Percentiles rank a stretch among this genome's conserved stretches.
Conservation (phyloP, 2,888 invertebrate genomes). For the Tetanocera ferruginea region DNA sequence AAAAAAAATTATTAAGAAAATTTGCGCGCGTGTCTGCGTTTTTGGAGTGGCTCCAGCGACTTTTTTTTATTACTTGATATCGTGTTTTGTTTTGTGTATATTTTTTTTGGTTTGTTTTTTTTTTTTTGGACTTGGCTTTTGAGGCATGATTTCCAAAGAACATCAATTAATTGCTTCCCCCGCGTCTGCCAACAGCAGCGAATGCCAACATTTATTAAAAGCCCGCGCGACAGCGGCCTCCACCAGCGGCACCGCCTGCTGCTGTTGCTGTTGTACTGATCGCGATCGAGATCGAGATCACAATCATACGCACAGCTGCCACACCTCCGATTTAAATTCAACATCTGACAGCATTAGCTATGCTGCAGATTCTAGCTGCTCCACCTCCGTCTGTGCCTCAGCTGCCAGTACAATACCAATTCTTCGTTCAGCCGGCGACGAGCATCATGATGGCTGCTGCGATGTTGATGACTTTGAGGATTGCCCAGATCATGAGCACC, state of each 20-base stretch:
- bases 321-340: constrained; percentile 5
- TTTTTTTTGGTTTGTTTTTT: neutral
- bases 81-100: constrained; percentile 1
- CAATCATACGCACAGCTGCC: constrained; percentile 18
- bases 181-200: neutral
- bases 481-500: constrained; percentile 2
- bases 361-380: constrained; percentile 4
- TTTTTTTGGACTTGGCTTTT: neutral
- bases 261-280: neutral
- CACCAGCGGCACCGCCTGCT: neutral
- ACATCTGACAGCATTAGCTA: constrained; percentile 14
- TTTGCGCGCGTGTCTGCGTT: neutral
- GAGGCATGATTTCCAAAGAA: constrained; percentile 19
- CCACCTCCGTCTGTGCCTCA: constrained; percentile 32
- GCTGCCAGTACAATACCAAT: neutral
- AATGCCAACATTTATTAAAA: neutral
- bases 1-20: neutral
- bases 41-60: neutral
- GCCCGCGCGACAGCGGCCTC: neutral
- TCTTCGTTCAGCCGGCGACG: constrained; percentile 24
- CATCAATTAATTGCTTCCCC: constrained; percentile 26
- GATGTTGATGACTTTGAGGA: constrained; percentile 13
- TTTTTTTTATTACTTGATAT: neutral
- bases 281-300: neutral
- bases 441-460: neutral